Evolutionary conservation across 2,797 vertebrate species (phyloP), one percentile per base, ranked within the genome.

Genomic region (Furcifer pardalis): DNA sequence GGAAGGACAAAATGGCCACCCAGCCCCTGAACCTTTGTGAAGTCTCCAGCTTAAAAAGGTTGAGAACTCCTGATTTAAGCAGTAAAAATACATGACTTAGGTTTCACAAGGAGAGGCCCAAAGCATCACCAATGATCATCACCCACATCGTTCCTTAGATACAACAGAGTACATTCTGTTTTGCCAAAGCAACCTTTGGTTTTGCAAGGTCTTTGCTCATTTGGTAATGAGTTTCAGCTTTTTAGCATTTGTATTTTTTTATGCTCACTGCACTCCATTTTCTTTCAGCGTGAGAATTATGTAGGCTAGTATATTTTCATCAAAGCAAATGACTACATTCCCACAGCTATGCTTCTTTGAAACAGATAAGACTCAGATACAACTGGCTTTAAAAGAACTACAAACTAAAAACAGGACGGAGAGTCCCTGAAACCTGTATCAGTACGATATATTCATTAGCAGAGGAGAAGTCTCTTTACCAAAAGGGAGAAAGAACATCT

Each of bases 401-500:
- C 0, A 0, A 79, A 81, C 56, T 6, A 83, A 74, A 46, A 76
- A 13, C 92, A 89, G 35, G 66, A 78, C 21, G 13, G 40, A 89
- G 78, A 19, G 78, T 80, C 32, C 42, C 46, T 65, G 35, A 59
- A 59, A 59, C 52, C 13, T 73, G 87, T 62, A 83, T 73, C 74
- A 86, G 49, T n/a, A n/a, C n/a, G n/a, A n/a, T 76, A 6, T 66
- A 49, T 37, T 82, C 63, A 88, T 86, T 82, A 23, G 59, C 25
- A 10, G 81, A 40, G 74, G 60, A 88, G 82, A 72, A 6, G 32
- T 63, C 32, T 75, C 69, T 82, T 40, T 60, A 19, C 6, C 79
- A 60, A 78, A 89, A 92, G 87, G 82, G 8, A 52, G 65, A 90
- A 80, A 73, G 80, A 79, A 76, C 66, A 59, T 81, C 86, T 92